Percentiles rank a stretch among this genome's conserved stretches.
phyloP scores from a whole-genome alignment of 2,113 vertebrate species.

The Antigone vipio region DNA sequence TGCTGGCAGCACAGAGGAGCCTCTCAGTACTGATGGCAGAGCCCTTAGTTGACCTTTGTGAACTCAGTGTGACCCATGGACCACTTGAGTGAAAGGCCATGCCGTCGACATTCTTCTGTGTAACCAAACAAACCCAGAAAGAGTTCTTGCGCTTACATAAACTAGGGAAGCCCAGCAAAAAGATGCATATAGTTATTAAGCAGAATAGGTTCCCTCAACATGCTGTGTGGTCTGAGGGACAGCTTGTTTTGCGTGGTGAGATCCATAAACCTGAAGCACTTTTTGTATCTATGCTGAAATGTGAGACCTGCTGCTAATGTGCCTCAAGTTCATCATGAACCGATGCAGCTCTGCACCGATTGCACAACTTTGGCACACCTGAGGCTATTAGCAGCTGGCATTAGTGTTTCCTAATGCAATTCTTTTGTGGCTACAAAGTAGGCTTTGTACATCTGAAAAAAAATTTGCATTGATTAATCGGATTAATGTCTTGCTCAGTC shows the following conservation, averaged over 20 bases:
- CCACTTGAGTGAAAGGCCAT: neutral
- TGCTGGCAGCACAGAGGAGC: neutral
- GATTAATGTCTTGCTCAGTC: neutral
- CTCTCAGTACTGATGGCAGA: neutral
- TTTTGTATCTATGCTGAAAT: neutral
- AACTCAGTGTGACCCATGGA: neutral
- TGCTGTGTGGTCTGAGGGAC: neutral
- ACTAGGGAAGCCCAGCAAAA: neutral
- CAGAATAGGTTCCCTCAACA: neutral
- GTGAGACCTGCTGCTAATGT: neutral
- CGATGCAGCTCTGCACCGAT: neutral
- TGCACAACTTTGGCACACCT: neutral
- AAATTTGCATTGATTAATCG: neutral
- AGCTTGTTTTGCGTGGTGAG: neutral
- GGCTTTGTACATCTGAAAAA: neutral
- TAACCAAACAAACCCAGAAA: neutral
- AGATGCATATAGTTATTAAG: accelerated
- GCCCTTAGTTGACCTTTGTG: accelerated
- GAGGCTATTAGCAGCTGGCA: neutral
- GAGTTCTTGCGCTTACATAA: neutral
- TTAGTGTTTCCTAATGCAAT: neutral
- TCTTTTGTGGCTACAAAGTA: neutral
- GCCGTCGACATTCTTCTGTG: neutral
- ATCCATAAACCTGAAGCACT: neutral
- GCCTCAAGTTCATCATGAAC: neutral